Conservation (phyloP, 2,797 vertebrate genomes). For the Lepilemur ruficaudatus region DNA sequence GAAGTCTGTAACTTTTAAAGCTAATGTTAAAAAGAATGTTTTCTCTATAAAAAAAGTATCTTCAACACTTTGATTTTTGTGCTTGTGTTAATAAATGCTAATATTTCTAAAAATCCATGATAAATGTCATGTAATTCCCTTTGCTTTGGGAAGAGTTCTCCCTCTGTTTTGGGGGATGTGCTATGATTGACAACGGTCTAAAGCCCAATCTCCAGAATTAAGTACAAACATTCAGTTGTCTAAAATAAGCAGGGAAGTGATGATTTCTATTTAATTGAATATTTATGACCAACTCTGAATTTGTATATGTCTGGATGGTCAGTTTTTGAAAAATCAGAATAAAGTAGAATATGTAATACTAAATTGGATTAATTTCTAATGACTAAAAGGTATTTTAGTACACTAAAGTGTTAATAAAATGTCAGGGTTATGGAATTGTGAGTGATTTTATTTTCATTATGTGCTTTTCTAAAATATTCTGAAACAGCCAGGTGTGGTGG, state of each 20-base stretch:
- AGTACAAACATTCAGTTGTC: neutral
- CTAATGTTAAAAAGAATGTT: neutral
- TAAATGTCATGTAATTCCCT: neutral
- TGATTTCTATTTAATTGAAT: neutral
- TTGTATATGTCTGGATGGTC: neutral
- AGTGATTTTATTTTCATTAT: conserved; percentile 16
- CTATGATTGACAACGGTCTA: neutral
- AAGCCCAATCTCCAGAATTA: neutral
- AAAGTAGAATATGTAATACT: neutral
- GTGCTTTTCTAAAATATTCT: conserved; percentile 20
- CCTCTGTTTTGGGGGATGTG: neutral
- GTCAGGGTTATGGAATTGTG: neutral
- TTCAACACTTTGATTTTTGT: neutral
- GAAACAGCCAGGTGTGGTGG: neutral
- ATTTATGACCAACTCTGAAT: neutral
- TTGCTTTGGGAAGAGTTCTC: neutral
- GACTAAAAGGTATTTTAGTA: neutral
- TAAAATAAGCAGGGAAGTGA: neutral
- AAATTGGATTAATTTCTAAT: neutral
- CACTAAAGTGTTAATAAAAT: neutral
- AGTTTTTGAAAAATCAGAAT: conserved; percentile 9
- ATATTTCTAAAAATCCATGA: neutral
- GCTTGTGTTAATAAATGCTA: neutral
- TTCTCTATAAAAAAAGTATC: neutral
- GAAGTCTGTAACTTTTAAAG: neutral